These are phyloP conservation scores for Drosophila nannoptera DNA, from an alignment of 1,140 invertebrate genomes.

Conservation along the genomic window DNA sequence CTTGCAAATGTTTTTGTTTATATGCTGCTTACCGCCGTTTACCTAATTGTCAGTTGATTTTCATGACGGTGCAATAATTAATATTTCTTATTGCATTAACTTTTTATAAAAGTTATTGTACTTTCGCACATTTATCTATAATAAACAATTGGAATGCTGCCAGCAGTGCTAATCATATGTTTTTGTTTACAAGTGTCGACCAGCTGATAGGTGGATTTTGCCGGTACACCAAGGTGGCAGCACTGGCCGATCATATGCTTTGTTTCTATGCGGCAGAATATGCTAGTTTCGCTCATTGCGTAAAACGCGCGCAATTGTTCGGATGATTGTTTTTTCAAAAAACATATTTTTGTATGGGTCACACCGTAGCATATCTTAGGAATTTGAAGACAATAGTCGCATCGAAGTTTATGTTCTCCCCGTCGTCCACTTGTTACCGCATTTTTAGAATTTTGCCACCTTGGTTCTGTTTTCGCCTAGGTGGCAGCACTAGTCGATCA, in stretches of 20 bases:
- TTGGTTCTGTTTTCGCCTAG: too few relatives aligned
- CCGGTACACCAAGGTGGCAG: constrained; percentile 32
- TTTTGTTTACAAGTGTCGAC: constrained; percentile 15
- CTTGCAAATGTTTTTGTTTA: constrained; percentile 28
- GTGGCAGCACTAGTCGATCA: too few relatives aligned
- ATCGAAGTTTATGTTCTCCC: too few relatives aligned
- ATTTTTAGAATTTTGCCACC: too few relatives aligned
- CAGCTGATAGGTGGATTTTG: not conserved
- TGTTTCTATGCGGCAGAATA: constrained; percentile 1
- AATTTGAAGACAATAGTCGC: too few relatives aligned
- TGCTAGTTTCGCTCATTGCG: constrained; percentile 14
- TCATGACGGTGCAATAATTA: too few relatives aligned
- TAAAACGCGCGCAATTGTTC: not conserved
- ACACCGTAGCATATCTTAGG: too few relatives aligned
- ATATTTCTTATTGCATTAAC: not conserved
- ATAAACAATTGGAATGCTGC: constrained; percentile 14
- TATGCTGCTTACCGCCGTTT: not conserved
- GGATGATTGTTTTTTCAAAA: too few relatives aligned
- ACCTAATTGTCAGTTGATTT: constrained; percentile 3
- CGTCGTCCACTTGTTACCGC: too few relatives aligned
- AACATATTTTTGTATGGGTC: too few relatives aligned
- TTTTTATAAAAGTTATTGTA: not conserved
- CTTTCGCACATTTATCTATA: not conserved
- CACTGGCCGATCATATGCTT: constrained; percentile 26
- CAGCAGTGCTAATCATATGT: not conserved